A percentile compares a stretch with the other conserved stretches of the same genome.
Conservation (phyloP, 2,888 invertebrate genomes). For the Acrocyrtus sp. region DNA sequence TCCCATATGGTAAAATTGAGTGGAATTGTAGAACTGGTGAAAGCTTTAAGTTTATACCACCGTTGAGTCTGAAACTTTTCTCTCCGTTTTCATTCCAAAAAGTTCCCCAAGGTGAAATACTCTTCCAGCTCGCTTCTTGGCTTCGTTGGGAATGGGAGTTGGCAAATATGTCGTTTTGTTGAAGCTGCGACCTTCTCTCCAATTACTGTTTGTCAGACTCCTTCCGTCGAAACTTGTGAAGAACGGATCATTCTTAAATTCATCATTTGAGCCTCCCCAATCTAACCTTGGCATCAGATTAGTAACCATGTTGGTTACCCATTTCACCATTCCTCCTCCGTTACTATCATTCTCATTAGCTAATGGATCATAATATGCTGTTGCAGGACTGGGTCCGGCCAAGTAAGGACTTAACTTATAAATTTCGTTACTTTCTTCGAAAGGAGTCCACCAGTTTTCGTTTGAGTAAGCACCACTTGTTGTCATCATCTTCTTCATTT, state of each 20-base stretch:
- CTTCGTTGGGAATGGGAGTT: not conserved
- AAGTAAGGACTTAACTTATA: no score
- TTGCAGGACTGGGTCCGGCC: no score
- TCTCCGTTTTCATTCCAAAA: conserved; percentile 10
- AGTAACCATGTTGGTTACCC: conserved; percentile 26
- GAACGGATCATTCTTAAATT: conserved; percentile 26
- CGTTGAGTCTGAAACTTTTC: conserved; percentile 14
- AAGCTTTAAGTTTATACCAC: no score
- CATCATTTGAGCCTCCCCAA: conserved; percentile 14
- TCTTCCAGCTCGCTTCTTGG: no score
- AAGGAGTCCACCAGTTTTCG: conserved; percentile 30
- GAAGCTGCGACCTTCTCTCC: conserved; percentile 10
- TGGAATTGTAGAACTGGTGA: no score
- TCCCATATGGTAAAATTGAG: no score
- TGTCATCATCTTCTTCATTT: conserved; percentile 28
- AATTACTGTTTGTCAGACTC: conserved; percentile 3
- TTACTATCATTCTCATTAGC: no score
- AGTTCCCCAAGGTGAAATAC: conserved; percentile 4
- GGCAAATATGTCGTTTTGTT: not conserved
- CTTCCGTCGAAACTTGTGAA: conserved; percentile 34
- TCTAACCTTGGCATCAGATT: conserved; percentile 20
- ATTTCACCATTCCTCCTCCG: conserved; percentile 16
- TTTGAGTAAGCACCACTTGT: conserved; percentile 10
- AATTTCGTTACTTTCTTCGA: conserved; percentile 1
- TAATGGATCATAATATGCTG: no score